Conservation (phyloP, 2,888 invertebrate genomes). For the Hoplodrina blanda region DNA sequence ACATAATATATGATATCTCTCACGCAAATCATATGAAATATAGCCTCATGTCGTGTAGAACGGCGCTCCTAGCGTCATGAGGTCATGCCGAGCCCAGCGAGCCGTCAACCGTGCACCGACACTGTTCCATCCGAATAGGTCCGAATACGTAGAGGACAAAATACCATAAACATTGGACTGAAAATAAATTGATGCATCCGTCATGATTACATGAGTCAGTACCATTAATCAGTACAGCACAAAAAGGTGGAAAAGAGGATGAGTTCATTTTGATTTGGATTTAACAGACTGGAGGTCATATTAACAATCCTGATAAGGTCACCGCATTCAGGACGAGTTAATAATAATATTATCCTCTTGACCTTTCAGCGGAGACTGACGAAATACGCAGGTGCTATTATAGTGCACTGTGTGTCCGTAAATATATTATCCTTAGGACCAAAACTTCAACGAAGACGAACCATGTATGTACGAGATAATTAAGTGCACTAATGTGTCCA, state of each 20-base stretch:
- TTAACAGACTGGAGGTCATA: conserved; percentile 29
- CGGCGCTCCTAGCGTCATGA: conserved; percentile 41
- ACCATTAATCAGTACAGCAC: conserved; percentile 47
- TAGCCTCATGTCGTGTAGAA: conserved; percentile 41
- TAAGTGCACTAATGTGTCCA: too few relatives aligned
- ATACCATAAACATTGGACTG: conserved; percentile 30
- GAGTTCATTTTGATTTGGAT: conserved; percentile 51
- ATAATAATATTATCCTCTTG: too few relatives aligned
- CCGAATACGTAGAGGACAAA: conserved; percentile 19
- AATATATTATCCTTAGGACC: too few relatives aligned
- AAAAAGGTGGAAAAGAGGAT: conserved; percentile 43
- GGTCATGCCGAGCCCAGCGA: conserved; percentile 52
- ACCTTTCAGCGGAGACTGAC: too few relatives aligned
- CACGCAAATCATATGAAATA: conserved; percentile 54
- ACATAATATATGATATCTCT: conserved; percentile 45
- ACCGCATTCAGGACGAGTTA: background rate
- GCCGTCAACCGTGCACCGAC: conserved; percentile 42
- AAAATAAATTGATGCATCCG: conserved; percentile 58
- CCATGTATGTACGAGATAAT: too few relatives aligned
- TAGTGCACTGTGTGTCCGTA: too few relatives aligned
- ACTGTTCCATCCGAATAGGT: conserved; percentile 36
- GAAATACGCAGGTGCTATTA: too few relatives aligned
- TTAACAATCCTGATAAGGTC: conserved; percentile 6
- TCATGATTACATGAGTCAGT: conserved; percentile 58
- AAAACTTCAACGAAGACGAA: too few relatives aligned